Evolutionary conservation across 2,888 invertebrate species (phyloP).

Genomic region (Agrotis puta): DNA sequence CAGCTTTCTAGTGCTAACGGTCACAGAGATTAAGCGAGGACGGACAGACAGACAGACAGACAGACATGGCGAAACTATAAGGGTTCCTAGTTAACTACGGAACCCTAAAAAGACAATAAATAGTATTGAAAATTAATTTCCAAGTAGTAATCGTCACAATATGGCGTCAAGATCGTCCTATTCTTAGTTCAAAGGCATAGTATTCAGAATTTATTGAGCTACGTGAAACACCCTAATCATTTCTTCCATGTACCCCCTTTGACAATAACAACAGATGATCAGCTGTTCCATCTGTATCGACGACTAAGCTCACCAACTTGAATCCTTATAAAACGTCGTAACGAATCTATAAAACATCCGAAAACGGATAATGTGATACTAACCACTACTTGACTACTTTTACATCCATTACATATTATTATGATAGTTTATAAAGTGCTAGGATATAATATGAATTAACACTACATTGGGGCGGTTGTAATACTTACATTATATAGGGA

Average conservation of each 20-base stretch:
- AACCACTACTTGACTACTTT: slow-evolving; percentile 60
- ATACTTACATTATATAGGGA: slow-evolving; percentile 57
- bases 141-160: too few relatives aligned
- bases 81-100: too few relatives aligned
- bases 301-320: slow-evolving; percentile 48
- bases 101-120: too few relatives aligned
- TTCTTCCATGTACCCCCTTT: slow-evolving; percentile 4
- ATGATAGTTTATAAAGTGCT: slow-evolving; percentile 64
- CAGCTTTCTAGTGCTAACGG: too few relatives aligned
- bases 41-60: too few relatives aligned
- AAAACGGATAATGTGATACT: slow-evolving; percentile 72
- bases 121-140: too few relatives aligned
- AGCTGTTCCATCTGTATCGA: slow-evolving; percentile 25
- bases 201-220: not conserved
- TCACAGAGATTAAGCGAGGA: too few relatives aligned
- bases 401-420: slow-evolving; percentile 52
- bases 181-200: too few relatives aligned
- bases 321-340: slow-evolving; percentile 55
- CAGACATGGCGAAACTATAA: too few relatives aligned
- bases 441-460: slow-evolving; percentile 60
- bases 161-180: too few relatives aligned
- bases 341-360: slow-evolving; percentile 66
- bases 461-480: slow-evolving; percentile 75
- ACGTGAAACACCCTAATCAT: not conserved
- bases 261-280: slow-evolving; percentile 26